Percentiles rank a stretch among this genome's conserved stretches.
Conservation (phyloP, 2,888 invertebrate genomes). For the Andrena chrysosceles region DNA sequence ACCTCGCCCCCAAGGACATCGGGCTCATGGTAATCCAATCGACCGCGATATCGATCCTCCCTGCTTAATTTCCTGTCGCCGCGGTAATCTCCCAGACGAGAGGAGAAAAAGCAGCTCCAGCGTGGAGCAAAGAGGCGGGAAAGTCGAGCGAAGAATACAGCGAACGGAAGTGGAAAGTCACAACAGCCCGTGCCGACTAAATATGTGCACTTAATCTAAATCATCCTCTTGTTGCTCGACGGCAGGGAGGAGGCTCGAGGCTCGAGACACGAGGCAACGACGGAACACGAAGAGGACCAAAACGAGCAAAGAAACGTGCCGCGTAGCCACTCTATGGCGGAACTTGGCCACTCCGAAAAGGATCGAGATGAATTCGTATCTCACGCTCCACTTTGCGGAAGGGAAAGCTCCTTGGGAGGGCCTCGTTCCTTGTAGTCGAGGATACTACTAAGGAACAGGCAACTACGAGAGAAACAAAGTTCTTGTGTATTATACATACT, state of each 20-base stretch:
- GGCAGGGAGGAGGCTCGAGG: constrained; percentile 17
- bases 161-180: constrained; percentile 70
- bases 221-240: constrained; percentile 68
- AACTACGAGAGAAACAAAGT: neutral
- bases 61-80: neutral
- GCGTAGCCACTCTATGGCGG: constrained; percentile 25
- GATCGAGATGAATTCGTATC: neutral
- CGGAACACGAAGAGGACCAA: constrained; percentile 29
- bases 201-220: constrained; percentile 71
- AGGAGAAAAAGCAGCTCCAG: neutral
- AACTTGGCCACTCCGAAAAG: constrained; percentile 27
- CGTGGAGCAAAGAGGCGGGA: neutral
- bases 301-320: constrained; percentile 20
- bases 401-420: too few species aligned
- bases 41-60: constrained; percentile 19
- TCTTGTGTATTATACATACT: too few species aligned
- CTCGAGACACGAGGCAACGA: constrained; percentile 30
- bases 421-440: neutral
- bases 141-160: constrained; percentile 5
- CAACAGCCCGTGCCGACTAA: constrained; percentile 59
- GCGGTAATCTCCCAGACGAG: neutral
- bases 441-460: too few species aligned
- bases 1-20: constrained; percentile 43
- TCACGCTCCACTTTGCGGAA: too few species aligned
- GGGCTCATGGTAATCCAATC: constrained; percentile 24